phyloP scores from a whole-genome alignment of 1,140 invertebrate species.

The Ceratina calcarata region DNA sequence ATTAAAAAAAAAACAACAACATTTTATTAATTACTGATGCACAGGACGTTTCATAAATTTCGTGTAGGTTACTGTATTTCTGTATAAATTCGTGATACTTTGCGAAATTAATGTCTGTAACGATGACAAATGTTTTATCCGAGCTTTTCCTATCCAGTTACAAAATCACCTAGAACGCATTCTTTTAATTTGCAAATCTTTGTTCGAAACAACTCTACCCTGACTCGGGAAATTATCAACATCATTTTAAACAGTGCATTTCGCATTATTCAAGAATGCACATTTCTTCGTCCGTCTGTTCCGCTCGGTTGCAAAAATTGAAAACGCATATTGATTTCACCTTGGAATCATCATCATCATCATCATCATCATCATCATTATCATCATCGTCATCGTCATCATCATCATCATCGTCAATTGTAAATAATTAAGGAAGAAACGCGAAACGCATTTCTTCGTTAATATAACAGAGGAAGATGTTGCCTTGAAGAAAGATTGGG shows the following conservation, averaged over 20 bases:
- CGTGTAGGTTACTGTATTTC: not conserved
- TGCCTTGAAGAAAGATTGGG: slow-evolving; percentile 3
- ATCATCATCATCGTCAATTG: slow-evolving; percentile 35
- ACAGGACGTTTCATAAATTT: not conserved
- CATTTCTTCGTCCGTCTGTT: not conserved
- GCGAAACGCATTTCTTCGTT: slow-evolving; percentile 2
- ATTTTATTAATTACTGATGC: slow-evolving; percentile 3
- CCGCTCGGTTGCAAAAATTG: not conserved
- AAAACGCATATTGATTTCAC: slow-evolving; percentile 42
- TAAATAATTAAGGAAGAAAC: not conserved
- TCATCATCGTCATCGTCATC: slow-evolving; percentile 25
- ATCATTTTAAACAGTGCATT: not conserved
- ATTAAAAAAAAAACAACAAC: slow-evolving; percentile 36
- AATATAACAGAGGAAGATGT: not conserved
- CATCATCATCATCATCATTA: slow-evolving; percentile 31
- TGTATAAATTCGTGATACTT: not conserved
- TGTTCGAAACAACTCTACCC: not conserved
- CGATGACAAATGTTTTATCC: slow-evolving; percentile 31
- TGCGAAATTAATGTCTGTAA: slow-evolving; percentile 20
- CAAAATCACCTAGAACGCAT: no score
- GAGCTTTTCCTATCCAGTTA: not conserved
- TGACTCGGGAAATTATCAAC: not conserved
- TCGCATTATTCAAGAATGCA: not conserved
- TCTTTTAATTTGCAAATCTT: no score
- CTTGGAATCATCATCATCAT: slow-evolving; percentile 6